Evolutionary conservation across 2,113 vertebrate genomes (phyloP).

Genomic region (Periophthalmus modestus): DNA sequence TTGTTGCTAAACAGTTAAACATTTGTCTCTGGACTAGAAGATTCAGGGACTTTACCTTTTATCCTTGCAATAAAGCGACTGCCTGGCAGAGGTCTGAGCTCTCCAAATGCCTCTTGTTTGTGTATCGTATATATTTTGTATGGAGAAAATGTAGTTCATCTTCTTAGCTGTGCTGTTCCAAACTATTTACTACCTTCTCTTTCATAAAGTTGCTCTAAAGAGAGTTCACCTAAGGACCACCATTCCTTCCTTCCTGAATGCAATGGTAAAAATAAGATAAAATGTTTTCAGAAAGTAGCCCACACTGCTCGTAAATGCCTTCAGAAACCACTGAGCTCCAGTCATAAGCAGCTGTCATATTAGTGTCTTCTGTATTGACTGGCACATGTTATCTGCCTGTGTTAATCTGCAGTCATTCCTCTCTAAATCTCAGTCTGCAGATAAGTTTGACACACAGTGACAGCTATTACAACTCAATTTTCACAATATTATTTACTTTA

Average conservation of each 20-base stretch:
- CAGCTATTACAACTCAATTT: conserved; percentile 23
- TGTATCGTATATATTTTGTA: not conserved
- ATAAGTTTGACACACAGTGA: conserved; percentile 54
- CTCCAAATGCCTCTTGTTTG: conserved; percentile 2
- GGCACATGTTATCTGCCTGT: conserved; percentile 54
- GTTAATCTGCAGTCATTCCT: conserved; percentile 59
- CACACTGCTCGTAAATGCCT: not conserved
- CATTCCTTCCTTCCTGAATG: not conserved
- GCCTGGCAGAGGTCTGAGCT: not conserved
- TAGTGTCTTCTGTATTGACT: conserved; percentile 39
- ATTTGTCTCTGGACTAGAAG: not conserved
- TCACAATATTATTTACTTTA: conserved; percentile 17
- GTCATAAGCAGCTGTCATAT: conserved; percentile 54
- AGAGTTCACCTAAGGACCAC: not conserved
- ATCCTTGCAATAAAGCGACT: not conserved
- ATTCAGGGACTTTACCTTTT: not conserved
- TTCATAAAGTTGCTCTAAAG: not conserved
- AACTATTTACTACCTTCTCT: not conserved
- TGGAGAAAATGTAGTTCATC: not conserved
- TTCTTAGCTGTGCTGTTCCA: not conserved
- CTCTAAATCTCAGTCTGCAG: conserved; percentile 42
- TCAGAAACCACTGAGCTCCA: conserved; percentile 29
- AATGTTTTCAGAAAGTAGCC: not conserved
- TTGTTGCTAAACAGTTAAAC: not conserved
- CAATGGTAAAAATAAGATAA: not conserved